Evolutionary conservation across 2,797 vertebrate genomes (phyloP).

Genomic region (Karalla daura): DNA sequence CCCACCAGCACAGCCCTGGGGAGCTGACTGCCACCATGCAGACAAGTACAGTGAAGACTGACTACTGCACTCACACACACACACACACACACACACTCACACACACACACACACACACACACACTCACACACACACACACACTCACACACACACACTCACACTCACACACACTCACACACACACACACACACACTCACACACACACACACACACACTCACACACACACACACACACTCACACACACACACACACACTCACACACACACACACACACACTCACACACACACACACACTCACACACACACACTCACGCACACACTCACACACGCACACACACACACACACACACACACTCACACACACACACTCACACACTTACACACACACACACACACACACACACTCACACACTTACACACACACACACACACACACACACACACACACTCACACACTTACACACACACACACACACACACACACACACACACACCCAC

Average conservation of each 20-base stretch:
- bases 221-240: constrained; percentile 18
- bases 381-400: constrained; percentile 6
- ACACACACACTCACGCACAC: constrained; percentile 18
- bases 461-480: constrained; percentile 18
- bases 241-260: constrained; percentile 8
- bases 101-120: constrained; percentile 16
- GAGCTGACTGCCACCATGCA: constrained; percentile 51
- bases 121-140: constrained; percentile 17
- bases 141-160: constrained; percentile 12
- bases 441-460: constrained; percentile 8
- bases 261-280: constrained; percentile 18
- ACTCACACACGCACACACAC: constrained; percentile 6
- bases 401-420: constrained; percentile 18
- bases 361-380: too few relatives aligned
- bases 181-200: constrained; percentile 11
- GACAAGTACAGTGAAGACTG: constrained; percentile 37
- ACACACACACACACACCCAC: constrained; percentile 7
- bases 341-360: constrained; percentile 17
- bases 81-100: constrained; percentile 17
- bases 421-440: constrained; percentile 12
- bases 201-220: constrained; percentile 15
- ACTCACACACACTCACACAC: constrained; percentile 13
- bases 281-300: constrained; percentile 8
- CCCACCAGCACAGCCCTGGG: constrained; percentile 53
- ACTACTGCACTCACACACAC: constrained; percentile 4